Conservation (phyloP, 2,888 invertebrate genomes). For the Phengaris alcon region DNA sequence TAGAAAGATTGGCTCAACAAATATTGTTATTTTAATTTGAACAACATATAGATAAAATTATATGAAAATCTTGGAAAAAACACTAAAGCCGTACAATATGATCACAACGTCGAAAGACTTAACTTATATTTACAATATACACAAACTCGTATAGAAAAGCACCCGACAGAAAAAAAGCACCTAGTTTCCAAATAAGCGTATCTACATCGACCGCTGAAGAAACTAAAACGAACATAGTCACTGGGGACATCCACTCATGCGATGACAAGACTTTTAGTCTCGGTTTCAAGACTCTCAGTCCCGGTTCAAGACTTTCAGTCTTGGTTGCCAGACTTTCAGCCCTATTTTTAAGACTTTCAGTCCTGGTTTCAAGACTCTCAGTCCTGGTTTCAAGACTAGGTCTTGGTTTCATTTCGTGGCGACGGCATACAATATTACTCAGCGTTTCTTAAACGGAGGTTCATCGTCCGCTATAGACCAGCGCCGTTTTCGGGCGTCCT, state of each 20-base stretch:
- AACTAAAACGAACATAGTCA: constrained; percentile 53
- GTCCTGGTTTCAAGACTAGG: not conserved
- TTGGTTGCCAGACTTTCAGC: not conserved
- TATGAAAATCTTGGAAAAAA: constrained; percentile 15
- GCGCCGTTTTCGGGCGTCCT: constrained; percentile 75
- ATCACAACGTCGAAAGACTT: constrained; percentile 51
- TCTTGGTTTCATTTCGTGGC: constrained; percentile 30
- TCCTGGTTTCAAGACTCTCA: too few species aligned
- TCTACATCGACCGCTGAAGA: constrained; percentile 55
- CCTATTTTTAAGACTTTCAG: not conserved
- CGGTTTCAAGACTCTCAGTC: not conserved
- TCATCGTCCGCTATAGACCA: constrained; percentile 80
- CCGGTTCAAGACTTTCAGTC: constrained; percentile 19
- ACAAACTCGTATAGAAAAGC: constrained; percentile 73
- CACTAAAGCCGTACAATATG: constrained; percentile 33
- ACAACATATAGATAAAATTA: not conserved
- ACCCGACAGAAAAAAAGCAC: constrained; percentile 78
- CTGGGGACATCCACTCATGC: constrained; percentile 49
- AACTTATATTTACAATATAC: constrained; percentile 76
- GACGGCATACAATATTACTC: constrained; percentile 42
- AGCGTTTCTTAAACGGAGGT: constrained; percentile 70
- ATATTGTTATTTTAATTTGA: not conserved
- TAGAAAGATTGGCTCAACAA: not conserved
- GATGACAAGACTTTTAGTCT: constrained; percentile 12
- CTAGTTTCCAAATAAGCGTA: constrained; percentile 75